These are phyloP conservation scores for Cheumatopsyche charites DNA, from an alignment of 1,140 invertebrate genomes.

Conservation along the genomic window DNA sequence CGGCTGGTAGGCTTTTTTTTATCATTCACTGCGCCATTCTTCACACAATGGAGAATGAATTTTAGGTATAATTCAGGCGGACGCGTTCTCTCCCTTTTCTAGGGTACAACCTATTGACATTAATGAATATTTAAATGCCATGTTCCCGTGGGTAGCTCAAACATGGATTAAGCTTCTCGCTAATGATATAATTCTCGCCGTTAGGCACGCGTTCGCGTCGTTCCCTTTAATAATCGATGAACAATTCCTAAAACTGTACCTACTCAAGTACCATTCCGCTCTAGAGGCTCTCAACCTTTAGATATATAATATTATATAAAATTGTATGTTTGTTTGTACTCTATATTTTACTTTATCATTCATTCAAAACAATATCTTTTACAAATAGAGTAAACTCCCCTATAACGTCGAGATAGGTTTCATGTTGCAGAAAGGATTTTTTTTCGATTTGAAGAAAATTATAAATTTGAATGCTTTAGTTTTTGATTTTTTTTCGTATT, in stretches of 20 bases:
- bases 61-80: constrained; percentile 8
- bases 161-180: constrained; percentile 40
- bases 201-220: constrained; percentile 18
- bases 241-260: constrained; percentile 9
- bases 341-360: background rate
- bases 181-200: constrained; percentile 39
- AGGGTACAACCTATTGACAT: constrained; percentile 34
- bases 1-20: background rate
- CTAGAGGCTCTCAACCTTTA: too few relatives aligned
- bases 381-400: too few relatives aligned
- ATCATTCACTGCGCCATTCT: background rate
- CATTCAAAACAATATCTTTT: background rate
- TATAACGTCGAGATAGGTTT: too few relatives aligned
- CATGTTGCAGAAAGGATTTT: too few relatives aligned
- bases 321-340: background rate
- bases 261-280: background rate
- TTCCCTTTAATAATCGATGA: constrained; percentile 38
- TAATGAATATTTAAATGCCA: constrained; percentile 45
- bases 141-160: constrained; percentile 39
- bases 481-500: too few relatives aligned
- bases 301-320: background rate
- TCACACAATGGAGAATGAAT: background rate
- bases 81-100: background rate
- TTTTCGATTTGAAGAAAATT: too few relatives aligned
- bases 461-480: too few relatives aligned